Evolutionary conservation across 2,797 vertebrate species (phyloP).

Genomic region (Botia kubotai): DNA sequence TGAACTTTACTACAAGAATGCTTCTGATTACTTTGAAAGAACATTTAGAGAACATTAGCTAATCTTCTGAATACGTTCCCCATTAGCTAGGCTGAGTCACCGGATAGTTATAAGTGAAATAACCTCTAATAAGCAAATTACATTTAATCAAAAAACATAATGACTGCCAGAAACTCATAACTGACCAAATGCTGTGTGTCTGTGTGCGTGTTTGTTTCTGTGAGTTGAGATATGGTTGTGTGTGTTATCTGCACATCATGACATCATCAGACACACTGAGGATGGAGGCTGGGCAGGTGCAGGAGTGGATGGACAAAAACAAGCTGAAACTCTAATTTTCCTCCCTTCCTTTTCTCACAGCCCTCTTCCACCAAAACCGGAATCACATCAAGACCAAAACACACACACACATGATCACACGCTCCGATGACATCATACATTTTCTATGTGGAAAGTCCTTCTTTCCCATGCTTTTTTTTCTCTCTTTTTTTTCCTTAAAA

Average conservation of each 20-base stretch:
- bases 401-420: slow-evolving; percentile 17
- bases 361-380: slow-evolving; percentile 57
- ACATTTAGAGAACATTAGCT: too few relatives aligned
- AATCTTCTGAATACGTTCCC: too few relatives aligned
- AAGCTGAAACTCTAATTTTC: slow-evolving; percentile 12
- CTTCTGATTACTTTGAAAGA: too few relatives aligned
- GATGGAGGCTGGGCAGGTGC: slow-evolving; percentile 14
- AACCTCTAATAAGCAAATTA: not conserved
- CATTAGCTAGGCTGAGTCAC: not conserved
- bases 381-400: slow-evolving; percentile 51
- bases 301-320: slow-evolving; percentile 18
- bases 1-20: too few relatives aligned
- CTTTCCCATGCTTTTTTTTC: slow-evolving; percentile 14
- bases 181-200: not conserved
- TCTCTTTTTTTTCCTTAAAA: too few relatives aligned
- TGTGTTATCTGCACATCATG: slow-evolving; percentile 9
- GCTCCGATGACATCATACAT: slow-evolving; percentile 51
- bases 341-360: slow-evolving; percentile 6
- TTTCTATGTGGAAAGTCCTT: slow-evolving; percentile 41
- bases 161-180: not conserved
- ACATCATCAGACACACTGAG: slow-evolving; percentile 20
- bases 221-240: not conserved
- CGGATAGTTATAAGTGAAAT: not conserved
- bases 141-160: not conserved
- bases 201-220: slow-evolving; percentile 23